Percentiles rank a stretch among this genome's conserved stretches.
These are phyloP conservation scores for Tipula confusa DNA, from an alignment of 2,888 invertebrate genomes.

Conservation along the genomic window DNA sequence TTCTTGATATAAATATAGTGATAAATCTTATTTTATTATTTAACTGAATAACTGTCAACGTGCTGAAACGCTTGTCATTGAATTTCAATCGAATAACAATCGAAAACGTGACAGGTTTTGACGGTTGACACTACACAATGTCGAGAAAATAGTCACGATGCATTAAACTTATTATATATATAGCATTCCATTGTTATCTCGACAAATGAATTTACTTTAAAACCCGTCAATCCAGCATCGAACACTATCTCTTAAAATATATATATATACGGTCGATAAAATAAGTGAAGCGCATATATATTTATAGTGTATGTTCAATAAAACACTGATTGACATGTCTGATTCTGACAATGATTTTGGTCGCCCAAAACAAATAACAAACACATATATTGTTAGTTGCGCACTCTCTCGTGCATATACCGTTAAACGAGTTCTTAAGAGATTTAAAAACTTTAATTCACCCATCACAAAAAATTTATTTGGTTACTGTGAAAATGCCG, in stretches of 20 bases:
- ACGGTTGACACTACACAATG: background rate
- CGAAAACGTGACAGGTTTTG: background rate
- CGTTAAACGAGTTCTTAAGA: constrained; percentile 3
- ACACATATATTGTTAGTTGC: background rate
- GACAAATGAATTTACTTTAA: background rate
- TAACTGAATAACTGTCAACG: background rate
- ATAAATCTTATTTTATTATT: background rate
- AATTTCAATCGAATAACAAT: background rate
- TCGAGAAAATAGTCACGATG: background rate
- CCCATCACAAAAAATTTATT: background rate
- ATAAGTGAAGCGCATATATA: background rate
- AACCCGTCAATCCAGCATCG: background rate
- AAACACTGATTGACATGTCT: background rate
- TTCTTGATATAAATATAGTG: no score
- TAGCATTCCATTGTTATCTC: background rate
- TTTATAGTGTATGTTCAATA: background rate
- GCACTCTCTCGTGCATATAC: background rate
- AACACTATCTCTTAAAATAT: background rate
- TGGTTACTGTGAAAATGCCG: background rate
- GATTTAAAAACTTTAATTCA: background rate
- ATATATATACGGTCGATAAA: background rate
- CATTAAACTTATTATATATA: background rate
- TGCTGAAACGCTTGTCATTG: background rate
- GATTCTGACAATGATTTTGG: background rate
- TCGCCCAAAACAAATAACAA: background rate